Evolutionary conservation across 2,797 vertebrate species (phyloP), one percentile per base, ranked within the genome.

Genomic region (Fundulus diaphanus): DNA sequence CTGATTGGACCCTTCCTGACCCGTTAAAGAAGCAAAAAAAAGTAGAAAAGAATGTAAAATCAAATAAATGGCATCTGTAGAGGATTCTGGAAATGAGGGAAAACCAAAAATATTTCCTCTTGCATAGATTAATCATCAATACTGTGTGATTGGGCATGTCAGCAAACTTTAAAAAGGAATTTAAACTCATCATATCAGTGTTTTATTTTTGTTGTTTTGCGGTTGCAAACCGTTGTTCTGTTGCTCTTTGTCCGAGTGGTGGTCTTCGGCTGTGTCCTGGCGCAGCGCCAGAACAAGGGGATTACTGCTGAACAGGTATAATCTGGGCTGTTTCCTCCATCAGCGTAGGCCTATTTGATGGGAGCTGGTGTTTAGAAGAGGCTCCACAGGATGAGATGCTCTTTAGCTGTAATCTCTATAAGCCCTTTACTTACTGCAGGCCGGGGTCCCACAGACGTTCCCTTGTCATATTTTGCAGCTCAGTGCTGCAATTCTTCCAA

Each of bases 301-400:
- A 94, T 95, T 94, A 95, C 88, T 76, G 91, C 76, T 94, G 93
- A 94, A 92, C 80, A 79, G 85, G 67, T 82, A 44, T 95, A 94
- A 95, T 94, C 92, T 92, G 84, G 74, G 57, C 78, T 92, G 91
- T 94, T 95, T 95, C 95, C 94, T 95, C 84, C 77, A 22, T 85
- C 69, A 40, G 84, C 44, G 71, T 76, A 37, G 87, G 81, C 83
- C 82, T 85, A 51, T 87, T 81, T 93, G 93, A 90, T 93, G 92
- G 90, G 90, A 93, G 92, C 91, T 76, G 85, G 86, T 91, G 89
- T 81, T 92, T 90, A 90, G 88, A 77, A 78, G 83, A 88, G 81
- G 82, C 85, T 91, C 87, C 90, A 91, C 89, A 86, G 80, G 85
- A 89, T 85, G 70, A 90, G 82, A 82, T 88, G 37, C 90, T 92